A percentile compares a stretch with the other conserved stretches of the same genome.
phyloP scores from a whole-genome alignment of 2,113 vertebrate species.

The Macheiramphus alcinus region DNA sequence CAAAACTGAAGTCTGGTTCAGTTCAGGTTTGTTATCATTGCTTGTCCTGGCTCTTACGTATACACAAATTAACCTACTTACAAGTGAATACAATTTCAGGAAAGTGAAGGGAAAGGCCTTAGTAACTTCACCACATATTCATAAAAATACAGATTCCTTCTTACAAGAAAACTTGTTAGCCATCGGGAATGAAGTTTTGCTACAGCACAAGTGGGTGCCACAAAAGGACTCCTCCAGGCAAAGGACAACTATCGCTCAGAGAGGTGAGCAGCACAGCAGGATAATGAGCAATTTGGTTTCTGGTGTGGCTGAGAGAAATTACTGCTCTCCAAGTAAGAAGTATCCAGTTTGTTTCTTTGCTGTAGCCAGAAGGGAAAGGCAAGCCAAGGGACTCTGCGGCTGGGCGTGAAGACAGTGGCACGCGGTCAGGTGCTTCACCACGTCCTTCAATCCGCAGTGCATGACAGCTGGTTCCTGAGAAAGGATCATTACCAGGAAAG shows the following conservation, averaged over 20 bases:
- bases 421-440: not conserved
- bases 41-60: not conserved
- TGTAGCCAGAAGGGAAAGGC: not conserved
- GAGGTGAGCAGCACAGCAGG: not conserved
- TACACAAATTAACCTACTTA: not conserved
- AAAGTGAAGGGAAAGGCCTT: not conserved
- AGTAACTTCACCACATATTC: not conserved
- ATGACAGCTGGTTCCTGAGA: not conserved
- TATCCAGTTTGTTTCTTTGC: not conserved
- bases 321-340: not conserved
- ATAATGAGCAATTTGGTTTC: not conserved
- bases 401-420: not conserved
- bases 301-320: not conserved
- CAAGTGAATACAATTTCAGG: not conserved
- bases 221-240: not conserved
- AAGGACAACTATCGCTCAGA: rapidly evolving
- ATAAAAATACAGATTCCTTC: not conserved
- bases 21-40: not conserved
- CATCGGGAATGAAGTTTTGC: not conserved
- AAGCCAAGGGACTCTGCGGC: not conserved
- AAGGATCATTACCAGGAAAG: not conserved
- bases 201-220: not conserved
- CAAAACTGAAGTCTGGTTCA: not conserved
- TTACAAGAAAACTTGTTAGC: not conserved
- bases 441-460: rapidly evolving